Evolutionary conservation across 2,888 invertebrate genomes (phyloP), one percentile per base, ranked within the genome.

Genomic region (Cheiracanthium punctorium): DNA sequence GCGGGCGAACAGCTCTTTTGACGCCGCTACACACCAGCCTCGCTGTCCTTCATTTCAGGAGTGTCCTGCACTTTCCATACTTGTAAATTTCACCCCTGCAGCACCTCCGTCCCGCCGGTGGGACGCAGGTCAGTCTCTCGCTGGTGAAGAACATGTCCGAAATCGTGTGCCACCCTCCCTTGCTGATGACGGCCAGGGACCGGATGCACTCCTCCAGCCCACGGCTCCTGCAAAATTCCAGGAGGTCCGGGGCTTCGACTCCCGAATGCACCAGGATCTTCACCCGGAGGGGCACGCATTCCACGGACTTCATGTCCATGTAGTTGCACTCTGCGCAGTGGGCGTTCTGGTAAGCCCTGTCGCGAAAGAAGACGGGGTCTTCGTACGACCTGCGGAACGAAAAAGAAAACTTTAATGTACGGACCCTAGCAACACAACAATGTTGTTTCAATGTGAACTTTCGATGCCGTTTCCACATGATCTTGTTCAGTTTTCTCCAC

Each of bases 261-360:
- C 82, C 82, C 20, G 17, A 14, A 0, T 33, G 20, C 5, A 77
- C 29, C 72, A 72, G 28, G 0, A 12, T 5, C 14, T 76, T 67
- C n/a, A 85, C 79, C 14, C 73, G 29, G 7, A 24, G 0, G 17
- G 84, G 79, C 37, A 58, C 17, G 58, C 84, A 85, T 12, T 58
- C 43, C 20, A 30, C 67, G 0, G 0, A 10, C 0, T 67, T 28
- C 30, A 41, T 0, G 0, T 10, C 58, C 1, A 52, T 41, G 28
- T 69, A 79, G 24, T 85, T 85, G 48, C 84, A 85, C 24, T 41
- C 10, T 12, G 79, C 77, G 29, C 84, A 84, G 33, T 52, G 67
- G 8, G 33, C 4, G 52, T 85, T 85, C 28, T 58, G 77, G 79
- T 74, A 85, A 8, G 79, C 41, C 5, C 30, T 73, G 8, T 74